Conservation (phyloP, 2,113 vertebrate genomes). For the Oncorhynchus nerka region DNA sequence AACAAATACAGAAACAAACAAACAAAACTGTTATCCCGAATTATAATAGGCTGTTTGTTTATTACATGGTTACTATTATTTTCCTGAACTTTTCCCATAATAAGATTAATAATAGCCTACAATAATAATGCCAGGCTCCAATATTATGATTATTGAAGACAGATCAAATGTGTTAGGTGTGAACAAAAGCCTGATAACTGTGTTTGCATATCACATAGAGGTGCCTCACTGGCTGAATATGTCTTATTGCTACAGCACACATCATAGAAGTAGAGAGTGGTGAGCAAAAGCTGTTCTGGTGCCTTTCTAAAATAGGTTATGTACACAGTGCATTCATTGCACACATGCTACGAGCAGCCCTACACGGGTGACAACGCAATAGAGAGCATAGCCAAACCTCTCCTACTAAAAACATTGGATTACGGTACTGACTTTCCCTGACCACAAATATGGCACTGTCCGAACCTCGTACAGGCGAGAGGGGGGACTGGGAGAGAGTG, state of each 20-base stretch:
- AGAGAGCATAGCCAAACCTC: not conserved
- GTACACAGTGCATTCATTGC: not conserved
- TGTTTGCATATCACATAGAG: not conserved
- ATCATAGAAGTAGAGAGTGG: not conserved
- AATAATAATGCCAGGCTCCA: not conserved
- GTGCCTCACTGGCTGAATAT: not conserved
- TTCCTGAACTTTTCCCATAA: slow-evolving; percentile 6
- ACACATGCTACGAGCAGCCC: not conserved
- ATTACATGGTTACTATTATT: slow-evolving; percentile 12
- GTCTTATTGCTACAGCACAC: not conserved
- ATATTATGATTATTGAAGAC: not conserved
- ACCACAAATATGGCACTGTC: too few species aligned
- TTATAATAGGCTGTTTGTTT: not conserved
- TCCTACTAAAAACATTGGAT: not conserved
- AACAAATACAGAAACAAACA: not conserved
- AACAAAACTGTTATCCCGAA: not conserved
- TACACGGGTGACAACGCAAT: not conserved
- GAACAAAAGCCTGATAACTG: not conserved
- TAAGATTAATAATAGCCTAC: not conserved
- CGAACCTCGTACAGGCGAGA: not conserved
- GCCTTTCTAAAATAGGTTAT: not conserved
- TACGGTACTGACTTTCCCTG: too few species aligned
- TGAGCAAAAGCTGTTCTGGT: not conserved
- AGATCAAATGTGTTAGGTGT: not conserved
- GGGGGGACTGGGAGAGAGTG: not conserved